phyloP scores from a whole-genome alignment of 2,113 vertebrate genomes.

The Trematomus loennbergii region DNA sequence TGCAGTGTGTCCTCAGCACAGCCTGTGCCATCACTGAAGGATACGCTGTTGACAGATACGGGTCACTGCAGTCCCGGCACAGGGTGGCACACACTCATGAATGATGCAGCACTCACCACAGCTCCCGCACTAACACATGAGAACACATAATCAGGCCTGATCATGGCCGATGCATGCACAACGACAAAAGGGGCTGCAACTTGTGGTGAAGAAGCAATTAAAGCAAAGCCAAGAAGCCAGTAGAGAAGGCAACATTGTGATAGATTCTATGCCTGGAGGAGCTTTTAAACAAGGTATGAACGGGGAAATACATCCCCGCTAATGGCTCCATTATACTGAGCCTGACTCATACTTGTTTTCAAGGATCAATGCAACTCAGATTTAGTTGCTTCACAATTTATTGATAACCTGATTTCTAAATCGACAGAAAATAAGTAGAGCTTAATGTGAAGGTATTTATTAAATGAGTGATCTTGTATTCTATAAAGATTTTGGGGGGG shows the following conservation, averaged over 20 bases:
- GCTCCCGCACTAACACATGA: constrained; percentile 58
- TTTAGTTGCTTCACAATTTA: neutral
- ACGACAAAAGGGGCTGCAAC: neutral
- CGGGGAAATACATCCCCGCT: neutral
- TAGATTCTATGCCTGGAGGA: constrained; percentile 14
- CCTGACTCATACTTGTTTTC: neutral
- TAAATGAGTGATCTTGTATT: neutral
- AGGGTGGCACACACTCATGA: constrained; percentile 76
- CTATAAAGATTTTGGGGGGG: neutral
- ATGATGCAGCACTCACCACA: constrained; percentile 72
- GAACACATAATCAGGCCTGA: constrained; percentile 55
- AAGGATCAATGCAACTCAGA: neutral
- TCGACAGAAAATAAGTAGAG: neutral
- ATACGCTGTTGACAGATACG: constrained; percentile 75
- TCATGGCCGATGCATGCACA: constrained; percentile 20
- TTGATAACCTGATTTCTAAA: neutral
- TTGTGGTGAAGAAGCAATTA: constrained; percentile 23
- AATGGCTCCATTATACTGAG: neutral
- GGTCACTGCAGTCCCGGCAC: constrained; percentile 71
- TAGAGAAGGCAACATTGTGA: constrained; percentile 25
- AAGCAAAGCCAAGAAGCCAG: constrained; percentile 33
- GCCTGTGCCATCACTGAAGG: constrained; percentile 68
- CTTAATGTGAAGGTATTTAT: neutral
- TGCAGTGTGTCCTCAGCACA: constrained; percentile 64
- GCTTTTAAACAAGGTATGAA: constrained; percentile 19